phyloP scores from a whole-genome alignment of 2,888 invertebrate species.

The Rotaria macrura region DNA sequence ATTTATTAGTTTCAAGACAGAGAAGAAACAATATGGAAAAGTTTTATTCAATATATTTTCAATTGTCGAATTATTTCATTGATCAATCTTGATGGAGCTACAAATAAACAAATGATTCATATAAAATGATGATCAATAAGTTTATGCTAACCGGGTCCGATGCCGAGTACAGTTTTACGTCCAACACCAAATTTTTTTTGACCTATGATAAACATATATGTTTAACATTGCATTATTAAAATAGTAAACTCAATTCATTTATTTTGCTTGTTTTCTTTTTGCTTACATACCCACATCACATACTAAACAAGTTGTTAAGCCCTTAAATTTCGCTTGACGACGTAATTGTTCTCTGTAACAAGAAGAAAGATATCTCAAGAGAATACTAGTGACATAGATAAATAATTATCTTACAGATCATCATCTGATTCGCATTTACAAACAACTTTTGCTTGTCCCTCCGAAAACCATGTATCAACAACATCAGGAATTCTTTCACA shows the following conservation, averaged over 20 bases:
- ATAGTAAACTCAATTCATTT: too few relatives aligned
- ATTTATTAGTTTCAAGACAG: too few relatives aligned
- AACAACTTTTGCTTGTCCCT: constrained; percentile 77
- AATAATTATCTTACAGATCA: constrained; percentile 53
- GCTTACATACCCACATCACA: constrained; percentile 65
- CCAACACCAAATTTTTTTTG: constrained; percentile 81
- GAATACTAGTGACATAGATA: not conserved
- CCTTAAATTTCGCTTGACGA: constrained; percentile 60
- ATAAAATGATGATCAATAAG: too few relatives aligned
- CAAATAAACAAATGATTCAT: not conserved
- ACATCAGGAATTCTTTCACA: constrained; percentile 57
- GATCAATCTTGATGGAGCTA: constrained; percentile 58
- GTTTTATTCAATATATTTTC: constrained; percentile 61
- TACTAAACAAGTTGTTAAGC: constrained; percentile 63
- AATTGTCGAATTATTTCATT: constrained; percentile 76
- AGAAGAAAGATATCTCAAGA: constrained; percentile 31
- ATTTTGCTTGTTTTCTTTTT: not conserved
- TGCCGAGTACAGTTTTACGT: constrained; percentile 74
- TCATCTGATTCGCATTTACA: constrained; percentile 67
- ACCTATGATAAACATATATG: constrained; percentile 49
- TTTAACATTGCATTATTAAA: not conserved
- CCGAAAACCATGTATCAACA: constrained; percentile 59
- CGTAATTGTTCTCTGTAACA: constrained; percentile 58
- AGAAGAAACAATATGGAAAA: too few relatives aligned
- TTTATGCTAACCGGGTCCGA: constrained; percentile 64